A percentile compares a stretch with the other conserved stretches of the same genome.
These are phyloP conservation scores for Rotaria magnacalcarata DNA, from an alignment of 2,888 invertebrate genomes.

Conservation along the genomic window DNA sequence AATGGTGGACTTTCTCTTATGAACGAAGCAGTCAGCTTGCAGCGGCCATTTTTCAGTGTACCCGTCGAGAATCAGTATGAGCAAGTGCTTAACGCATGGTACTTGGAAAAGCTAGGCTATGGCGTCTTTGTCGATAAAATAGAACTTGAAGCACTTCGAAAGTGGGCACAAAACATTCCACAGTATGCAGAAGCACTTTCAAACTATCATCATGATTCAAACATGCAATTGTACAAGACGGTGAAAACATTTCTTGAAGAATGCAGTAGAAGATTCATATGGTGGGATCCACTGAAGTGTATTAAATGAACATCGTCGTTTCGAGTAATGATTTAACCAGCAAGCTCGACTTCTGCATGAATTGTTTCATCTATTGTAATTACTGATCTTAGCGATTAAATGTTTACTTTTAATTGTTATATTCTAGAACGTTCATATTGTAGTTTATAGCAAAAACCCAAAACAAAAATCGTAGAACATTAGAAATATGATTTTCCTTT, in stretches of 20 bases:
- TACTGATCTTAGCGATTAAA: no score
- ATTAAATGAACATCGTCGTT: background rate
- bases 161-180: slow-evolving; percentile 2
- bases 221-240: background rate
- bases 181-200: background rate
- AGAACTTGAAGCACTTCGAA: background rate
- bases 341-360: no score
- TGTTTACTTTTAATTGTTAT: no score
- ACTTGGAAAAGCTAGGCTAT: background rate
- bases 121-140: background rate
- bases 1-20: slow-evolving; percentile 32
- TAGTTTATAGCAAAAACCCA: no score
- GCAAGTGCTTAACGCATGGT: slow-evolving; percentile 14
- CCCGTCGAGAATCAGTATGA: slow-evolving; percentile 24
- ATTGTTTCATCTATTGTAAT: no score
- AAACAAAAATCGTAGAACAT: no score
- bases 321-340: no score
- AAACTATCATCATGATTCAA: slow-evolving; percentile 23
- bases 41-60: slow-evolving; percentile 35
- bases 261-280: background rate
- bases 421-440: no score
- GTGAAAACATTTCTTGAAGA: background rate
- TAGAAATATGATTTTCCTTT: no score
- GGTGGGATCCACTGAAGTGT: background rate
- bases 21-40: slow-evolving; percentile 28